phyloP scores from a whole-genome alignment of 2,888 invertebrate genomes.

The Onthophagus sagittarius region DNA sequence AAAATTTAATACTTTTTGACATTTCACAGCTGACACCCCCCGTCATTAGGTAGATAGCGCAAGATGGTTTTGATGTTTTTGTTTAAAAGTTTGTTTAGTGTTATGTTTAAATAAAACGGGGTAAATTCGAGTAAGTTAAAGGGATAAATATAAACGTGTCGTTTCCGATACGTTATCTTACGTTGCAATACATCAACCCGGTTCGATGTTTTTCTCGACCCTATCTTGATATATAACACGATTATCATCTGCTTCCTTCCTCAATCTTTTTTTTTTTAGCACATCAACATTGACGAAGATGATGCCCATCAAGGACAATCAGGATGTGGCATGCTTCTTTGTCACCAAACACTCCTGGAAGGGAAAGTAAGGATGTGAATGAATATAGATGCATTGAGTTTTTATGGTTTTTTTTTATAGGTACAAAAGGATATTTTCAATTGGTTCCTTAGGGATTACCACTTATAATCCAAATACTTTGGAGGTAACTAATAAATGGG shows the following conservation, averaged over 20 bases:
- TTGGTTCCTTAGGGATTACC: slow-evolving; percentile 92
- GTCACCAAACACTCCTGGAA: slow-evolving; percentile 99
- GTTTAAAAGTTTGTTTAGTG: slow-evolving; percentile 22
- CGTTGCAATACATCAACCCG: background rate
- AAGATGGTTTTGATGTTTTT: slow-evolving; percentile 21
- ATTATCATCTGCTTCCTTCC: background rate
- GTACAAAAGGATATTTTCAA: slow-evolving; percentile 95
- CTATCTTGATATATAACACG: background rate
- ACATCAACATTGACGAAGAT: slow-evolving; percentile 50
- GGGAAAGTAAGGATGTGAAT: slow-evolving; percentile 71
- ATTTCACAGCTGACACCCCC: slow-evolving; percentile 26
- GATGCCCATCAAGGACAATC: slow-evolving; percentile 86
- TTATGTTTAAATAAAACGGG: slow-evolving; percentile 23
- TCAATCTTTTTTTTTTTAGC: slow-evolving; percentile 2
- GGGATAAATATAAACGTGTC: background rate
- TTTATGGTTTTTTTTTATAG: slow-evolving; percentile 47
- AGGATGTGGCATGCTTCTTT: slow-evolving; percentile 93
- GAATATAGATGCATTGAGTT: background rate
- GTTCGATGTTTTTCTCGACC: background rate
- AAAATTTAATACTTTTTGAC: slow-evolving; percentile 17
- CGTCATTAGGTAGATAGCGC: slow-evolving; percentile 19
- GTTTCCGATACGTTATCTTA: background rate
- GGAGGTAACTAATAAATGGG: slow-evolving; percentile 93
- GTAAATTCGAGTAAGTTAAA: slow-evolving; percentile 21
- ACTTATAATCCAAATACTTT: slow-evolving; percentile 92